Evolutionary conservation across 2,797 vertebrate genomes (phyloP), one percentile per base, ranked within the genome.

Genomic region (Champsocephalus esox): DNA sequence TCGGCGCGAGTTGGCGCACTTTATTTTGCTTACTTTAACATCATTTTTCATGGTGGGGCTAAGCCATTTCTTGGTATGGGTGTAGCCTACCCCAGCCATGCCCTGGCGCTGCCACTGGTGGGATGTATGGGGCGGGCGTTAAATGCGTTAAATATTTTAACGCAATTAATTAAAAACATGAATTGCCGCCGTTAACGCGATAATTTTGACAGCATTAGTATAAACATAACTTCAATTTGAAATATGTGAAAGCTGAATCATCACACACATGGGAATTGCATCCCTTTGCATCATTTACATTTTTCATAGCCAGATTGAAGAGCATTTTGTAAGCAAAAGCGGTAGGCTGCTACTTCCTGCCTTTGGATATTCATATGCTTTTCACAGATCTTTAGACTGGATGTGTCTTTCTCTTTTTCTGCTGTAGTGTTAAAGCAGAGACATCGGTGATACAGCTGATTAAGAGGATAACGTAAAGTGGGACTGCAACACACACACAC

Each of bases 141-240:
- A 21, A 21, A 21, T 21, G 21, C 21, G 21, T 21, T 21, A 21
- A 21, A 21, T 21, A 21, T 21, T 21, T 21, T 21, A 21, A 21
- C 21, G 21, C 21, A 21, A 21, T 21, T 21, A 21, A 21, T 21
- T 21, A 21, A 21, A 21, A 21, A 21, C 21, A 21, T 21, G 2
- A 21, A 21, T 21, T 21, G 2, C 21, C 21, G 21, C 21, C 21
- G 21, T 21, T 21, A 21, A 21, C 21, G 21, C 21, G 21, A 21
- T 21, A 21, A 21, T 21, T 21, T 21, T 21, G 21, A 21, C 21
- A 21, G 21, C 21, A 21, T 21, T 21, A 21, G 57, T 72, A 78
- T 75, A 65, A 75, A 72, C 10, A 66, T 67, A 2, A 59, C 62
- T 79, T 69, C 58, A 21, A 48, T 41, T 17, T 41, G 34, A 58